phyloP scores from a whole-genome alignment of 23 tunicate genomes.

The Phallusia fumigata region DNA sequence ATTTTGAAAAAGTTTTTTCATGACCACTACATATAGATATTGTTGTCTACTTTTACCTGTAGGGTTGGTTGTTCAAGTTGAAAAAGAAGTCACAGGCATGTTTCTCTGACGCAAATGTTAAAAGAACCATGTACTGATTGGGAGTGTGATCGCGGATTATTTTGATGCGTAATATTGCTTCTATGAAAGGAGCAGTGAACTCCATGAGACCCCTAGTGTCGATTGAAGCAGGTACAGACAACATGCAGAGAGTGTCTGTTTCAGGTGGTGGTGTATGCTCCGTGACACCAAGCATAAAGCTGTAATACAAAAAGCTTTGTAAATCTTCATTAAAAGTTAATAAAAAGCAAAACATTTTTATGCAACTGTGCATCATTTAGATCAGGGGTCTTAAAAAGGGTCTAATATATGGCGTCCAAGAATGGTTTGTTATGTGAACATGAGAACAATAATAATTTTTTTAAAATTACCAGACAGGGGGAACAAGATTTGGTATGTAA shows the following conservation, averaged over 20 bases:
- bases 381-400: too few species aligned
- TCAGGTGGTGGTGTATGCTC: constrained; percentile 52
- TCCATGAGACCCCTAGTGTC: constrained; percentile 71
- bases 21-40: too few species aligned
- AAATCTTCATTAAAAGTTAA: too few species aligned
- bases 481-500: too few species aligned
- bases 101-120: constrained; percentile 42
- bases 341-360: too few species aligned
- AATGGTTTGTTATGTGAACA: too few species aligned
- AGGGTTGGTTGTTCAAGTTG: constrained; percentile 67
- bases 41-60: constrained; percentile 56
- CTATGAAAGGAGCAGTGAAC: constrained; percentile 69
- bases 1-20: too few species aligned
- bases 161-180: constrained; percentile 48
- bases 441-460: too few species aligned
- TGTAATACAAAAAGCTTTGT: constrained; percentile 27
- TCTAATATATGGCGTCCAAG: too few species aligned
- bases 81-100: constrained; percentile 64
- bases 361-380: too few species aligned
- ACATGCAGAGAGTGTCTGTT: constrained; percentile 80
- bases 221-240: constrained; percentile 85
- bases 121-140: constrained; percentile 91
- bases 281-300: constrained; percentile 34
- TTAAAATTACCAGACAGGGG: too few species aligned
- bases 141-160: constrained; percentile 93